Percentiles rank a stretch among this genome's conserved stretches.
Evolutionary conservation across 2,888 invertebrate genomes (phyloP).

Genomic region (Chorisops tibialis): DNA sequence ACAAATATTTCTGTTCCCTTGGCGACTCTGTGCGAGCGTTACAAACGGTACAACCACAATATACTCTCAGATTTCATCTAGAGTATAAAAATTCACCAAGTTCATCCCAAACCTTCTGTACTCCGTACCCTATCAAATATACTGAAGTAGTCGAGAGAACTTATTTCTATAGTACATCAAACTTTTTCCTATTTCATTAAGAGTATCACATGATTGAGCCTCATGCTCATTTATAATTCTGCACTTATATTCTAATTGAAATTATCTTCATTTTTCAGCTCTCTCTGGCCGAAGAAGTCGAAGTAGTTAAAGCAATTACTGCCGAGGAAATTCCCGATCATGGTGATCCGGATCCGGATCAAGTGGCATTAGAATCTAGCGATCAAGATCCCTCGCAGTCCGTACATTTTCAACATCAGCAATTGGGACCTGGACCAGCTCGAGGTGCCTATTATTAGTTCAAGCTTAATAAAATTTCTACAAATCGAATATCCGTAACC

Average conservation of each 20-base stretch:
- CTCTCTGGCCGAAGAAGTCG: conserved; percentile 58
- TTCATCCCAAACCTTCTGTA: too few relatives aligned
- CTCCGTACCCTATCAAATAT: too few relatives aligned
- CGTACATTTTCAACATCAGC: conserved; percentile 53
- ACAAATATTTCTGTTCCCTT: too few relatives aligned
- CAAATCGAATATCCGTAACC: conserved; percentile 31
- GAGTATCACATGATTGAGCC: too few relatives aligned
- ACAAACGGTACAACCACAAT: too few relatives aligned
- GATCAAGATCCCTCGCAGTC: conserved; percentile 55
- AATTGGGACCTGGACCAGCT: conserved; percentile 42
- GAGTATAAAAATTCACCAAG: too few relatives aligned
- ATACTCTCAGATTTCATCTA: too few relatives aligned
- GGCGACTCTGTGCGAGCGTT: too few relatives aligned
- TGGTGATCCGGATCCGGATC: conserved; percentile 64
- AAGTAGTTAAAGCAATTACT: conserved; percentile 62
- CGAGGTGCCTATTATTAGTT: conserved; percentile 37
- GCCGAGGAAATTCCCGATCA: conserved; percentile 55
- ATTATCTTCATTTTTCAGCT: conserved; percentile 39
- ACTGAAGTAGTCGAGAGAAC: too few relatives aligned
- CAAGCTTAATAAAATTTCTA: not conserved
- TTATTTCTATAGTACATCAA: too few relatives aligned
- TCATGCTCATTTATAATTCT: too few relatives aligned
- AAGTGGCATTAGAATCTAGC: conserved; percentile 68
- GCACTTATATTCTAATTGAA: not conserved
- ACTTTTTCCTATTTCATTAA: too few relatives aligned